Percentiles rank a stretch among this genome's conserved stretches.
Evolutionary conservation across 2,113 vertebrate species (phyloP).

Genomic region (Corapipo altera): DNA sequence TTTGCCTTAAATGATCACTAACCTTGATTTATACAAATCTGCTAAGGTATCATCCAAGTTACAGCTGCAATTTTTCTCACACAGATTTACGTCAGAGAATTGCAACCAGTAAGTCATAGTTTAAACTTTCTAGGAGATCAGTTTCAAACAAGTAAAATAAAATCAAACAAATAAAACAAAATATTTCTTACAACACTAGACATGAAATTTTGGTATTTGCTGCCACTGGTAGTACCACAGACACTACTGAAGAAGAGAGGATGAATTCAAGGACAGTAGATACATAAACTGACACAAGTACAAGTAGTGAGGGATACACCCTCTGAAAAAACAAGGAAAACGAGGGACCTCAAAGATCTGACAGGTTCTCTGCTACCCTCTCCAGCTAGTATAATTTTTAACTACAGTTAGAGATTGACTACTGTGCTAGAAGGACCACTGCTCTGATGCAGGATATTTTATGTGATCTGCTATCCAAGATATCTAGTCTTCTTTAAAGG

Average conservation of each 20-base stretch:
- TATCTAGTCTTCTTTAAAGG: not conserved
- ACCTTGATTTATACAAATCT: not conserved
- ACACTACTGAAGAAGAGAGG: not conserved
- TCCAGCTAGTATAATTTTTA: not conserved
- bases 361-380: not conserved
- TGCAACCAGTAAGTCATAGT: not conserved
- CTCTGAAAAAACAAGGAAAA: not conserved
- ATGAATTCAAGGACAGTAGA: not conserved
- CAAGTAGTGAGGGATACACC: not conserved
- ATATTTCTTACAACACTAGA: not conserved
- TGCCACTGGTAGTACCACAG: not conserved
- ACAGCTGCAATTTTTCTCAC: not conserved
- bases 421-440: not conserved
- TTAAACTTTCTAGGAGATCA: not conserved
- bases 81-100: not conserved
- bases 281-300: not conserved
- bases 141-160: not conserved
- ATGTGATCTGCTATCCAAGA: not conserved
- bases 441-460: not conserved
- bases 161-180: not conserved
- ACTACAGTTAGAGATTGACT: not conserved
- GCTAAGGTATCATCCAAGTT: not conserved
- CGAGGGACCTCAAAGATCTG: not conserved
- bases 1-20: not conserved
- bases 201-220: not conserved